Percentiles rank a stretch among this genome's conserved stretches.
Conservation (phyloP, 2,113 vertebrate species). For the Columba livia region DNA sequence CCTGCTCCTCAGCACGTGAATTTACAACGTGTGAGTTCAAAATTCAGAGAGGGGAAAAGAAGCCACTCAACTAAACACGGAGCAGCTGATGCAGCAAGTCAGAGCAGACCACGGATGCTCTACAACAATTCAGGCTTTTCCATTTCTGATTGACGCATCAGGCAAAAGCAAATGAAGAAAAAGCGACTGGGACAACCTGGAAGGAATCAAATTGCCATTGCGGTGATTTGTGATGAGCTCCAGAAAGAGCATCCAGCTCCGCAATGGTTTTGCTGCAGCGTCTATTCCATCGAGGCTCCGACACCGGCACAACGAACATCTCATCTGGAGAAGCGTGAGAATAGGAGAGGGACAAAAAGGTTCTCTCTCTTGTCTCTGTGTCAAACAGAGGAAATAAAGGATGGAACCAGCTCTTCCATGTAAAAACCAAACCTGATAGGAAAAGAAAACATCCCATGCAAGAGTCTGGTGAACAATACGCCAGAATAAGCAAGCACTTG, state of each 20-base stretch:
- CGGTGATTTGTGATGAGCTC: not conserved
- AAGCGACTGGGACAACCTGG: not conserved
- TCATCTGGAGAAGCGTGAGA: not conserved
- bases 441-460: not conserved
- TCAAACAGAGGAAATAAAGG: not conserved
- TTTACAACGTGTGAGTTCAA: slow-evolving; percentile 5
- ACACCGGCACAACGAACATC: not conserved
- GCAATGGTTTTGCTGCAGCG: not conserved
- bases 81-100: not conserved
- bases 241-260: not conserved
- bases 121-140: not conserved
- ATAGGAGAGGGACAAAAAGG: not conserved
- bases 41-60: not conserved
- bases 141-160: not conserved
- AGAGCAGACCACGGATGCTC: not conserved
- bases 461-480: not conserved
- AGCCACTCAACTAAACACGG: not conserved
- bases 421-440: not conserved
- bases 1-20: not conserved
- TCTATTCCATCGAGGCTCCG: not conserved
- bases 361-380: not conserved
- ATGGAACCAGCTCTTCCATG: not conserved
- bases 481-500: not conserved
- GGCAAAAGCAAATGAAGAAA: not conserved
- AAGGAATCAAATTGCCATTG: not conserved